Conservation (phyloP, 2,797 vertebrate genomes). For the Xenopus petersii region DNA sequence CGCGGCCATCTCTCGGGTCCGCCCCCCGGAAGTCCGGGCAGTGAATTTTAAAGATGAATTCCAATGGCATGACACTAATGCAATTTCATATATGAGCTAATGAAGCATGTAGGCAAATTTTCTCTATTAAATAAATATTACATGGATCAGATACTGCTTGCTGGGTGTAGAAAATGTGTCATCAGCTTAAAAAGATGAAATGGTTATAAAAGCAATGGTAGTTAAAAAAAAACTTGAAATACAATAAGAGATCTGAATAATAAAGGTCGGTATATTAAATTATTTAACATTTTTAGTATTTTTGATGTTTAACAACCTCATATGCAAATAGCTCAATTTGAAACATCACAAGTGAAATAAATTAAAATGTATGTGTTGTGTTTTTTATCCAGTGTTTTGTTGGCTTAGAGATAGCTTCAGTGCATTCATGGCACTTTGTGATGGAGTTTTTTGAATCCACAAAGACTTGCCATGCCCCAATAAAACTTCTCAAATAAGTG, state of each 20-base stretch:
- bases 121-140: slow-evolving; percentile 65
- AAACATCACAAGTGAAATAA: too few species aligned
- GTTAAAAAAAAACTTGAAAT: slow-evolving; percentile 46
- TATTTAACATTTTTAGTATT: slow-evolving; percentile 22
- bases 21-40: too few species aligned
- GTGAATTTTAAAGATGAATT: slow-evolving; percentile 56
- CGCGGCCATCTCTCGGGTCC: too few species aligned
- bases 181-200: slow-evolving; percentile 59
- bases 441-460: too few species aligned
- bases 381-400: too few species aligned
- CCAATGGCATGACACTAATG: slow-evolving; percentile 65
- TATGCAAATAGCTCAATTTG: too few species aligned
- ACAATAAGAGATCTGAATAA: slow-evolving; percentile 41
- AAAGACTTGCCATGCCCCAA: too few species aligned
- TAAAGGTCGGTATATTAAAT: slow-evolving; percentile 49
- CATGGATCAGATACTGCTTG: slow-evolving; percentile 60
- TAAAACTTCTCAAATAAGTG: too few species aligned
- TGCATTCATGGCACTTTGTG: too few species aligned
- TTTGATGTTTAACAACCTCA: too few species aligned
- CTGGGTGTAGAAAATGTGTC: slow-evolving; percentile 63
- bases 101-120: slow-evolving; percentile 64
- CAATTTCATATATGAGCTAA: slow-evolving; percentile 75
- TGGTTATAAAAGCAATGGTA: slow-evolving; percentile 62
- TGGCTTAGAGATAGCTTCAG: too few species aligned
- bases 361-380: too few species aligned